Evolutionary conservation across 2,888 invertebrate genomes (phyloP).

Genomic region (Trisateles emortualis): DNA sequence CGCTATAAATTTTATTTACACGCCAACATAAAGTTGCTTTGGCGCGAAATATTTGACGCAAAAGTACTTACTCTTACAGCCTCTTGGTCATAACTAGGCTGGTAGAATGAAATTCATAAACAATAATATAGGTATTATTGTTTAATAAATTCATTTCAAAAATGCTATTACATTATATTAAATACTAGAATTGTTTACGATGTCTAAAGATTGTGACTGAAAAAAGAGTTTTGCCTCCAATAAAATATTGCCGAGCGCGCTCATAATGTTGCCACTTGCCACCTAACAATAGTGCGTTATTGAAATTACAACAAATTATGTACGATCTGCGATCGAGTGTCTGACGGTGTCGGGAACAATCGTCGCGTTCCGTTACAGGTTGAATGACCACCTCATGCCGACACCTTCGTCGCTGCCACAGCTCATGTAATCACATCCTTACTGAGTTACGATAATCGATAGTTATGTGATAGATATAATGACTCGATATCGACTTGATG

Average conservation of each 20-base stretch:
- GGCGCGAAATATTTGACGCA: too few relatives aligned
- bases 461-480: conserved; percentile 6
- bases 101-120: too few relatives aligned
- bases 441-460: conserved; percentile 23
- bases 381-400: conserved; percentile 58
- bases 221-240: not conserved
- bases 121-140: too few relatives aligned
- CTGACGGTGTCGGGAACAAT: conserved; percentile 36
- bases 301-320: conserved; percentile 52
- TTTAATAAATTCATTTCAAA: too few relatives aligned
- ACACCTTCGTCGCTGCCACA: conserved; percentile 39
- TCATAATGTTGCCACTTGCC: not conserved
- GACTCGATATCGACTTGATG: not conserved
- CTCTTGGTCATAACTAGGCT: too few relatives aligned
- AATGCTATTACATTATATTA: too few relatives aligned
- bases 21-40: too few relatives aligned
- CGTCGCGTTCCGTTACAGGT: conserved; percentile 57
- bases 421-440: conserved; percentile 41
- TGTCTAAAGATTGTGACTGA: too few relatives aligned
- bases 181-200: too few relatives aligned
- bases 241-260: not conserved
- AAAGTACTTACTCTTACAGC: too few relatives aligned
- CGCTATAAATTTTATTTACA: too few relatives aligned
- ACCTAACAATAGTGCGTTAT: conserved; percentile 33
- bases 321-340: conserved; percentile 30